Base-by-base conservation (phyloP, 1,140 invertebrate species). In the Drosophila asahinai region DNA sequence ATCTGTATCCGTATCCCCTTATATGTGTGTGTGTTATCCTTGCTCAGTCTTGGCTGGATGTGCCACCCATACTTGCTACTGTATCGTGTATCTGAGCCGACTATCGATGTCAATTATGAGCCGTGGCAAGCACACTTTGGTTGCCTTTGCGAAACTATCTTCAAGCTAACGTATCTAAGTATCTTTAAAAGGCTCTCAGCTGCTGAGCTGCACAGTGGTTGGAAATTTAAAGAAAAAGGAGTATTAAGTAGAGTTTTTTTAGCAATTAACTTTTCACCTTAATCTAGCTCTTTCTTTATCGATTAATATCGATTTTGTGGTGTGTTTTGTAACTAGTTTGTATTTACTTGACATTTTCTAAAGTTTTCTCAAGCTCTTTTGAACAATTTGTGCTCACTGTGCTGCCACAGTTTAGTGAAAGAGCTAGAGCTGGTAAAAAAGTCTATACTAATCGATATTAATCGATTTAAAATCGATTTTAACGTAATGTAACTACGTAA, bases 121-220 rank as follows among this genome's bases (percentile, higher is more conserved):
- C 75, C 54, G 60, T 52, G 81, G 80, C 81, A 52, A 58, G 70
- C 81, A 83, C 60, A 83, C 60, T 80, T 80, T 80, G 64, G 80
- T 83, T 80, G 81, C 80, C 68, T 74, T 82, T 52, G 33, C 67
- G 63, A 25, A 25, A 57, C 19, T 36, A 51, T 42, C 45, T 27
- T 57, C 38, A 43, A 47, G 36, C 36, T 40, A 49, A 22, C 25
- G 14, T 45, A 62, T 61, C 30, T 42, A 42, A 48, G 33, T 33
- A 67, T 52, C 48, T 38, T 25, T 6, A n/a, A n/a, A 5, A 3
- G 25, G 22, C 17, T 27, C 22, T 52, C 1, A 15, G 14, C 17
- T 52, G 60, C 11, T 43, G 17, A 1, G 9, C 38, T 17, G 60
- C 60, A 52, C 60, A 52, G 60, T 62, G 47, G 60, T 17, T 14